Evolutionary conservation across 2,113 vertebrate species (phyloP), one percentile per base, ranked within the genome.

Genomic region (Burhinus bistriatus): DNA sequence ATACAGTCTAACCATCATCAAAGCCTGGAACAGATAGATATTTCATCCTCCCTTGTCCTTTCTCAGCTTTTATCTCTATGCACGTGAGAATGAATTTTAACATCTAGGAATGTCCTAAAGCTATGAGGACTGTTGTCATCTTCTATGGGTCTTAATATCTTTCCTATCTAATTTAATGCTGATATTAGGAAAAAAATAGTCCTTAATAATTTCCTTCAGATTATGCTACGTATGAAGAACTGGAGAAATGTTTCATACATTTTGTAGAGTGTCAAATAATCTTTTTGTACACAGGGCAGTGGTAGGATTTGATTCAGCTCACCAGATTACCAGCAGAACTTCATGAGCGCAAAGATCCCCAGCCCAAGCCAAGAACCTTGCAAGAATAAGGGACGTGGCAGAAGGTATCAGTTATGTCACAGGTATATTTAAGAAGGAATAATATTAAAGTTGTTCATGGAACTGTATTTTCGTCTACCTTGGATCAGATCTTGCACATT

Each of bases 1-100:
- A 93, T 88, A 76, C 12, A 80, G 84, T 29, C 55, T 64, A 94
- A 88, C 82, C 72, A 32, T 21, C 86, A 93, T 88, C 93, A 97
- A 96, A 94, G 61, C 71, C 72, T 88, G 75, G 38, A 92, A 83
- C 10, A 83, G 52, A 49, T 72, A 77, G 62, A 64, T 19, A 42
- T 68, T 91, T 91, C 83, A 65, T 89, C 49, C 34, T 75, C 47
- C 70, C 77, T 73, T 92, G 77, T 47, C 68, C 77, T 91, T 76
- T 80, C 89, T 89, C 73, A 79, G 71, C 54, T 95, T 96, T 87
- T 91, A 85, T 87, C 51, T 90, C 51, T 38, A 26, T 25, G 58
- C 11, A 40, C 12, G n/a, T 66, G 69, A 91, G 54, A 91, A 94
- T 70, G 44, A 76, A 59, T 84, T 87, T 90, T 58, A 72, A 26